Evolutionary conservation across 2,797 vertebrate genomes (phyloP).

Genomic region (Chiroxiphia lanceolata): DNA sequence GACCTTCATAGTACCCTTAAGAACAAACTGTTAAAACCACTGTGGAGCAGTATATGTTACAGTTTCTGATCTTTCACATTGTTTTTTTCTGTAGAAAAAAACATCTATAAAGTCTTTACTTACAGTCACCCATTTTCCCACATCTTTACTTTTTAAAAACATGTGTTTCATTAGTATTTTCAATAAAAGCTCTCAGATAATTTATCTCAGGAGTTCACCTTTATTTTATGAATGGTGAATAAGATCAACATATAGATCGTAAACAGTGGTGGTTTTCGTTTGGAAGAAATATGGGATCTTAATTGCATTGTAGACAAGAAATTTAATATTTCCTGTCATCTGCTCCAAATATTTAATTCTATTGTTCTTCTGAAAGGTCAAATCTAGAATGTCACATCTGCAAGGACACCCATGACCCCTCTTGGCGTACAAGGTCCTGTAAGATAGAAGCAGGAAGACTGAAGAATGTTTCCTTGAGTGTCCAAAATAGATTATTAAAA

Average conservation of each 20-base stretch:
- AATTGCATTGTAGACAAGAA: neutral
- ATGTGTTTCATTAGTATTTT: neutral
- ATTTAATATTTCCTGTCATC: slow-evolving; percentile 49
- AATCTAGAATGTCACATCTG: slow-evolving; percentile 16
- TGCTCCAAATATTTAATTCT: neutral
- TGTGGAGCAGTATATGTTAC: neutral
- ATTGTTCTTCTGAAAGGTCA: slow-evolving; percentile 58
- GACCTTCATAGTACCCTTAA: neutral
- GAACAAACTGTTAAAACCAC: neutral
- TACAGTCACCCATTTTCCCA: neutral
- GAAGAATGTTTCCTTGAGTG: neutral
- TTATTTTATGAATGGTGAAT: neutral
- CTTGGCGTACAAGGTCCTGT: neutral
- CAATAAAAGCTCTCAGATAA: neutral
- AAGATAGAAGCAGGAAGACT: slow-evolving; percentile 17
- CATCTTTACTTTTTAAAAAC: neutral
- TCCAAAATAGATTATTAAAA: slow-evolving; percentile 40
- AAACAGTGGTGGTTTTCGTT: slow-evolving; percentile 17
- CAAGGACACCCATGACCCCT: slow-evolving; percentile 29
- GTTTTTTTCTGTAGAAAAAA: neutral
- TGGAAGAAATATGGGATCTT: slow-evolving; percentile 18
- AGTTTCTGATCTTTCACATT: neutral
- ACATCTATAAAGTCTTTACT: neutral
- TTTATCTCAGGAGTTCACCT: neutral
- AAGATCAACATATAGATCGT: neutral